Evolutionary conservation across 64 coral and sea anemone genomes (phyloP).

Genomic region (Porites australiensis): DNA sequence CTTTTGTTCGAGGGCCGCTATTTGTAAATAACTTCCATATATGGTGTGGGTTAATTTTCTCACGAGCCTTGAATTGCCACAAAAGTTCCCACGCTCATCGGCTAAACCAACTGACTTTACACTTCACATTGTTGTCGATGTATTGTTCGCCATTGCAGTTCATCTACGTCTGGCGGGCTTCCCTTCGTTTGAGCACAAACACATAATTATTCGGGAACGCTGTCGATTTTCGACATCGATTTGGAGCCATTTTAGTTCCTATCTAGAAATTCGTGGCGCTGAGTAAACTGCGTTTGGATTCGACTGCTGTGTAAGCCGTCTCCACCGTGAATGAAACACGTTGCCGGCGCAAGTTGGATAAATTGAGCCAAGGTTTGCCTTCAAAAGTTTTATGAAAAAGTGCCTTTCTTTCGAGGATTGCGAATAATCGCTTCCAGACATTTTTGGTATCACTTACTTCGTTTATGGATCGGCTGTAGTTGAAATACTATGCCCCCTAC

Average conservation of each 20-base stretch:
- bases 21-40: constrained; percentile 93
- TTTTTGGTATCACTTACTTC: constrained; percentile 9
- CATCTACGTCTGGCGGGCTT: constrained; percentile 18
- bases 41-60: constrained; percentile 96
- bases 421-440: not conserved
- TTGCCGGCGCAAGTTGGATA: not conserved
- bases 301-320: not conserved
- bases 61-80: constrained; percentile 98
- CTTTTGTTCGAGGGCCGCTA: constrained; percentile 81
- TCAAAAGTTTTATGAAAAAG: not conserved
- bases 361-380: constrained; percentile 29
- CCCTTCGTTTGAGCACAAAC: not conserved
- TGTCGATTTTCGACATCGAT: not conserved
- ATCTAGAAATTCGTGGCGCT: not conserved
- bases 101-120: constrained; percentile 47
- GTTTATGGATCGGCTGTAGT: constrained; percentile 4
- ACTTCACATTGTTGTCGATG: constrained; percentile 77
- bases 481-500: constrained; percentile 50
- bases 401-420: not conserved
- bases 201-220: not conserved
- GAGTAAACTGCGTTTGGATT: not conserved
- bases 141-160: constrained; percentile 82
- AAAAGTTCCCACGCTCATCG: constrained; percentile 98
- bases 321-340: not conserved
- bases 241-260: constrained; percentile 5